Percentiles rank a stretch among this genome's conserved stretches.
Conservation (phyloP, 2,797 vertebrate species). For the Neoniphon sammara region DNA sequence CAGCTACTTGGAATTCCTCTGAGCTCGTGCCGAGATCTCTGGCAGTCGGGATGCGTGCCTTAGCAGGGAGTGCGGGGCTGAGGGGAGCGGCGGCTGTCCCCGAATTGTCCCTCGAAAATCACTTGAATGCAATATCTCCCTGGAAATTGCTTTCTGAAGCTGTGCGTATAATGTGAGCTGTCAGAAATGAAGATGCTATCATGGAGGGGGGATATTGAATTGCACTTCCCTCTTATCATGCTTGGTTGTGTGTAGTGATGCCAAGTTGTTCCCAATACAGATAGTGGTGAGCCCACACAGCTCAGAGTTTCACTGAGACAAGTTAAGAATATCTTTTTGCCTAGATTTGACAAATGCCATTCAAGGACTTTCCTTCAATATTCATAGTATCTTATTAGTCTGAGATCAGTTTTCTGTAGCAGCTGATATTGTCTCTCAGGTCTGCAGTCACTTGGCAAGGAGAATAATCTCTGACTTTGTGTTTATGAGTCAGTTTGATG, state of each 20-base stretch:
- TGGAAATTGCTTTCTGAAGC: conserved; percentile 26
- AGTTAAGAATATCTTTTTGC: conserved; percentile 28
- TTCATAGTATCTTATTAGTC: conserved; percentile 22
- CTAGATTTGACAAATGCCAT: conserved; percentile 19
- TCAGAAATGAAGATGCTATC: conserved; percentile 28
- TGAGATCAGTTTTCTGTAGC: not conserved
- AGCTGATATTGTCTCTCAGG: not conserved
- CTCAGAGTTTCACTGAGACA: conserved; percentile 14
- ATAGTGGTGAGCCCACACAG: conserved; percentile 25
- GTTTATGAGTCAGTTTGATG: not conserved
- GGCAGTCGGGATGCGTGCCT: conserved; percentile 32
- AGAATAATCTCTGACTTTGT: conserved; percentile 12
- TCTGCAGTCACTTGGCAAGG: not conserved
- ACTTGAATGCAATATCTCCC: conserved; percentile 14
- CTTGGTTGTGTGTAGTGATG: conserved; percentile 8
- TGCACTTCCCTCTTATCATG: conserved; percentile 14
- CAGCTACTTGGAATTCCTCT: conserved; percentile 46
- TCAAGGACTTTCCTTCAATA: conserved; percentile 23
- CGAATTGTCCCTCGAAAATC: conserved; percentile 28
- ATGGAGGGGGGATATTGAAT: not conserved
- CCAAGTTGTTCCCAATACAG: conserved; percentile 28
- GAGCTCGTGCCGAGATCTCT: conserved; percentile 36
- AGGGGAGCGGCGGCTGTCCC: conserved; percentile 10
- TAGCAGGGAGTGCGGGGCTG: not conserved
- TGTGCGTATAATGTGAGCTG: conserved; percentile 4